A percentile compares a stretch with the other conserved stretches of the same genome.
phyloP scores from a whole-genome alignment of 2,113 vertebrate species.

The human region GRCh38 chr6:115923501-115924000 shows the following conservation, averaged over 20 bases:
- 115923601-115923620: background rate
- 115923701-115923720: background rate
- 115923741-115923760: background rate
- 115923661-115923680: background rate
- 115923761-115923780: background rate
- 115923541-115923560: background rate
- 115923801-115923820: conserved; percentile 1
- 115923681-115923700: background rate
- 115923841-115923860: background rate
- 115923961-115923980: background rate
- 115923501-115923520: conserved; percentile 4
- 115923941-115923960: background rate
- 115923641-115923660: accelerated
- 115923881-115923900: background rate
- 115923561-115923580: background rate
- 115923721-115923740: background rate
- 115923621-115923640: background rate
- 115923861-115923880: background rate
- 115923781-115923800: background rate
- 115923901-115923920: background rate
- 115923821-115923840: background rate
- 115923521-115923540: background rate
- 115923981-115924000: background rate
- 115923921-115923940: background rate
- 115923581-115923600: background rate